Percentiles rank a stretch among this genome's conserved stretches.
Conservation (phyloP, 1,140 invertebrate species). For the Myzus persicae region DNA sequence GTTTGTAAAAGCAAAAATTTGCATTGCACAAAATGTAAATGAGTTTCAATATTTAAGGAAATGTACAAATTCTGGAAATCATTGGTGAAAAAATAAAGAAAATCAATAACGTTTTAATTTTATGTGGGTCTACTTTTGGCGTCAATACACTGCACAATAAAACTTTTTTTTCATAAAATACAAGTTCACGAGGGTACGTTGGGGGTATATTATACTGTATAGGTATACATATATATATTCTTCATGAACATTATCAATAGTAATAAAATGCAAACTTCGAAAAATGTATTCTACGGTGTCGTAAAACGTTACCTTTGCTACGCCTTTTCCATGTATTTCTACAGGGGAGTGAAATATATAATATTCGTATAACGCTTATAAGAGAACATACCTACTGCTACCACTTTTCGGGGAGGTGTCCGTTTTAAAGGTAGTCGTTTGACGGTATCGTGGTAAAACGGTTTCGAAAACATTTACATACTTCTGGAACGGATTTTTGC, state of each 20-base stretch:
- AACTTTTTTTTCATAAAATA: constrained; percentile 1
- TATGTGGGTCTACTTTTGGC: constrained; percentile 6
- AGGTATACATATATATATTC: background rate
- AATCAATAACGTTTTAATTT: constrained; percentile 14
- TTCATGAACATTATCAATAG: constrained; percentile 13
- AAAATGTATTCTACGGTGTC: constrained; percentile 7
- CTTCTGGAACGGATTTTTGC: background rate
- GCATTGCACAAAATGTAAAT: background rate
- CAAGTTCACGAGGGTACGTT: background rate
- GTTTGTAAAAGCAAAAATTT: background rate
- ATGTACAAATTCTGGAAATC: background rate
- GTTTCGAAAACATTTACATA: background rate
- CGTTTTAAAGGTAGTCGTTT: background rate
- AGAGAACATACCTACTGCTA: background rate
- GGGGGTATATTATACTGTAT: background rate
- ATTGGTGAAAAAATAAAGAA: background rate
- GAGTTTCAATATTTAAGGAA: background rate
- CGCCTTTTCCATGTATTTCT: background rate
- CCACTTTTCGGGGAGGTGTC: background rate
- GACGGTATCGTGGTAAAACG: background rate
- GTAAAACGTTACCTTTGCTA: constrained; percentile 5
- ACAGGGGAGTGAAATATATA: background rate
- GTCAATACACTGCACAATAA: constrained; percentile 5
- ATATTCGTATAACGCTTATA: constrained; percentile 18
- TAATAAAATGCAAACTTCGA: constrained; percentile 18